These are phyloP conservation scores for Brachionus angularis DNA, from an alignment of 1,140 invertebrate species.

Conservation along the genomic window DNA sequence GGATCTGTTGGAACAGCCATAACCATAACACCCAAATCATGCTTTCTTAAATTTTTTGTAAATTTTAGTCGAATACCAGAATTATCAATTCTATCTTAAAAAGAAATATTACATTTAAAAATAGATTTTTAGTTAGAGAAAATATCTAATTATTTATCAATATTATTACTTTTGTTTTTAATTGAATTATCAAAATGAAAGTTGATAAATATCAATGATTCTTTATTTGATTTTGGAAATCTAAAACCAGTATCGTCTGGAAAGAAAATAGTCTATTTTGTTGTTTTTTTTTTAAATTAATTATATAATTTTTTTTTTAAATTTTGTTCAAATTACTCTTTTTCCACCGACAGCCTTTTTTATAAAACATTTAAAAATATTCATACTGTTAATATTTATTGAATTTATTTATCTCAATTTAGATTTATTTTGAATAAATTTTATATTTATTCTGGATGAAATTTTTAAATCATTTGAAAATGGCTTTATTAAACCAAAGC, in stretches of 20 bases:
- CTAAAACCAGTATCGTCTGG: slow-evolving; percentile 17
- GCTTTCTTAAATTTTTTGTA: slow-evolving; percentile 22
- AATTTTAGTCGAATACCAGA: slow-evolving; percentile 21
- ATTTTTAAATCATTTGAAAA: too few species aligned
- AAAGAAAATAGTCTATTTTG: neutral
- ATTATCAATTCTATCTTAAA: neutral
- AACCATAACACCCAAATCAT: slow-evolving; percentile 16
- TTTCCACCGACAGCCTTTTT: slow-evolving; percentile 25
- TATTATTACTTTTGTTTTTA: neutral
- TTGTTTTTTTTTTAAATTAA: too few species aligned
- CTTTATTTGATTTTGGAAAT: slow-evolving; percentile 12
- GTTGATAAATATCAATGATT: neutral
- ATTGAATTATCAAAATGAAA: slow-evolving; percentile 20
- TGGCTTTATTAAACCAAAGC: too few species aligned
- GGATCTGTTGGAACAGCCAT: neutral
- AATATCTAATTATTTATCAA: neutral
- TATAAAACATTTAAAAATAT: neutral
- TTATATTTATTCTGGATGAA: too few species aligned
- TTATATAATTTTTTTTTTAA: too few species aligned
- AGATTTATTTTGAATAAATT: too few species aligned
- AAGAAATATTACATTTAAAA: neutral
- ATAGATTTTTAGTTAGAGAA: neutral
- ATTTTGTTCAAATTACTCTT: too few species aligned
- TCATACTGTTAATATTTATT: too few species aligned
- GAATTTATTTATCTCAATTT: too few species aligned